Conservation (phyloP, 2,113 vertebrate genomes). For the Leptodactylus fuscus region DNA sequence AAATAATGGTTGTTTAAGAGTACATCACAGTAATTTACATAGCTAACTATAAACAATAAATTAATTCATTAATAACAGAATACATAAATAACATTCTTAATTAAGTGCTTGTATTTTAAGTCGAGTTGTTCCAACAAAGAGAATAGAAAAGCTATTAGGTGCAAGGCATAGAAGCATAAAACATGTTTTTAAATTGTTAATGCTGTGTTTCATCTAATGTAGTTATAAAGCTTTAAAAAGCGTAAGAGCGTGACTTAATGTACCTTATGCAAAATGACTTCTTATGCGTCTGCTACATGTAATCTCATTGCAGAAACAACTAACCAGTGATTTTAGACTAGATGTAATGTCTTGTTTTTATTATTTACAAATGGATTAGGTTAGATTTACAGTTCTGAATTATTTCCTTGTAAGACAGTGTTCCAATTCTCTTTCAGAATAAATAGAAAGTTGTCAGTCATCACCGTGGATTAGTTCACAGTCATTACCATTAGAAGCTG, state of each 20-base stretch:
- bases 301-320: constrained; percentile 34
- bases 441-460: not conserved
- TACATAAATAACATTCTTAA: constrained; percentile 5
- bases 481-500: constrained; percentile 34
- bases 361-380: constrained; percentile 32
- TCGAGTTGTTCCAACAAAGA: not conserved
- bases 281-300: constrained; percentile 27
- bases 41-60: too few relatives aligned
- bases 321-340: constrained; percentile 43
- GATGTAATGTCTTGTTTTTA: not conserved
- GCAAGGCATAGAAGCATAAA: constrained; percentile 27
- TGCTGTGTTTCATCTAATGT: constrained; percentile 51
- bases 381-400: constrained; percentile 31
- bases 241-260: constrained; percentile 43
- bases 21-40: too few relatives aligned
- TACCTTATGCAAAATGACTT: constrained; percentile 47
- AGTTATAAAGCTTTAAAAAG: constrained; percentile 55
- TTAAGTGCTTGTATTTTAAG: constrained; percentile 31
- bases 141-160: not conserved
- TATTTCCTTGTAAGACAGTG: constrained; percentile 29
- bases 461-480: constrained; percentile 52
- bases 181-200: constrained; percentile 57
- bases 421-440: constrained; percentile 22
- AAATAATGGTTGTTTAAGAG: too few relatives aligned
- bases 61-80: not conserved